Evolutionary conservation across 2,888 invertebrate genomes (phyloP), one percentile per base, ranked within the genome.

Genomic region (Hemithea aestivaria): DNA sequence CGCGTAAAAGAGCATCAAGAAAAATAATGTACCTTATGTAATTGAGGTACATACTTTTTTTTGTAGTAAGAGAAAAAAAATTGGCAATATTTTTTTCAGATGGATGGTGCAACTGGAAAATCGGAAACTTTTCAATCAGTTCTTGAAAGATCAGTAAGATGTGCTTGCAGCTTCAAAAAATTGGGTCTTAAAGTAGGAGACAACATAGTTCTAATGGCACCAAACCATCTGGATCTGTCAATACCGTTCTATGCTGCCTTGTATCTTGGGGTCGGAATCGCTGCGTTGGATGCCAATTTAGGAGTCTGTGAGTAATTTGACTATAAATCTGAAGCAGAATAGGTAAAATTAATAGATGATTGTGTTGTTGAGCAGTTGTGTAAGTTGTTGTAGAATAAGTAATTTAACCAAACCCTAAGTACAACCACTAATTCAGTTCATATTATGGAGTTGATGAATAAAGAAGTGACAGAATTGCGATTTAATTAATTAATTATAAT

Each of bases 191-290:
- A 62, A 27, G 39, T 45, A 1, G 75, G 78, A 0, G 88, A 88
- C 46, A 73, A 85, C 6, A 66, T 89, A 25, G 56, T 73, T 0
- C 43, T 88, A 1, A 83, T 87, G 64, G 80, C 76, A 1, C 71
- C 73, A 0, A 88, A 78, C 45, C 79, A 82, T 25, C 20, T 85
- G 1, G 69, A 88, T 38, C 53, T 75, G 9, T 60, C 66, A 2
- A 66, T 87, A 11, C 87, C 89, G 0, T 70, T 77, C 32, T 73
- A 88, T 25, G 85, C 87, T 1, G 70, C 78, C 0, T 46, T 83
- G 1, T 87, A 73, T 44, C 60, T 84, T 1, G 88, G 88, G 1
- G 65, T 73, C 1, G 51, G 57, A 2, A 47, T 72, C 6, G 60
- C 73, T 1, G 57, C 62, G 1, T 40, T 69, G 0, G 79, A 79